phyloP scores from a whole-genome alignment of 2,113 vertebrate species.

The Tautogolabrus adspersus region DNA sequence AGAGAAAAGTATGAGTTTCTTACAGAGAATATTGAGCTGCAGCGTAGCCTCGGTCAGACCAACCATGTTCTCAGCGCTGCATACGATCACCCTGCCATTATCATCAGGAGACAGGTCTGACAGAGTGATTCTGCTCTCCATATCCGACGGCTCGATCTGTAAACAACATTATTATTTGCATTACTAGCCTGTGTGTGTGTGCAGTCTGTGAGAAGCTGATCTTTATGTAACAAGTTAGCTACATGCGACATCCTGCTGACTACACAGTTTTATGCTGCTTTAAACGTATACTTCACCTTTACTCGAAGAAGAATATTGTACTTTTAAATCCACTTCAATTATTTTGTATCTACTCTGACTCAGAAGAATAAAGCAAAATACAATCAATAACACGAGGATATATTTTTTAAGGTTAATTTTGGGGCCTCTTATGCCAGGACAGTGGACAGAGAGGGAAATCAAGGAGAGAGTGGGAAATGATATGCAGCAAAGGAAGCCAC shows the following conservation, averaged over 20 bases:
- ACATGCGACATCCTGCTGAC: background rate
- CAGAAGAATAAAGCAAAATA: background rate
- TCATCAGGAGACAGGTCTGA: conserved; percentile 91
- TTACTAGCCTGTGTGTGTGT: background rate
- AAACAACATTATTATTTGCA: conserved; percentile 8
- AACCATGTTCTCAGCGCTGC: conserved; percentile 94
- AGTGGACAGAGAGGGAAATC: too few species aligned
- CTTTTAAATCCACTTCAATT: background rate
- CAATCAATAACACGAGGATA: background rate
- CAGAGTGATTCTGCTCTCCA: conserved; percentile 87
- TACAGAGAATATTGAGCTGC: conserved; percentile 95
- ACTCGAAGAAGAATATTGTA: background rate
- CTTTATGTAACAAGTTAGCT: background rate
- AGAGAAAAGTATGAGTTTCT: conserved; percentile 70
- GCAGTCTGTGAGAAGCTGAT: background rate
- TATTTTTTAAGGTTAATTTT: background rate
- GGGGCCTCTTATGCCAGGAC: too few species aligned
- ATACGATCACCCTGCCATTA: conserved; percentile 90
- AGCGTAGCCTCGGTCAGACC: conserved; percentile 91
- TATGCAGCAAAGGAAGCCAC: too few species aligned
- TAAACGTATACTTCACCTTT: background rate
- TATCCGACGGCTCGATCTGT: conserved; percentile 86
- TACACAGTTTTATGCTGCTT: background rate
- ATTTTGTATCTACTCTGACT: too few species aligned
- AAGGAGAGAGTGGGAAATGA: too few species aligned